These are phyloP conservation scores for Nymphalis c-album DNA, from an alignment of 2,888 invertebrate species.

Conservation along the genomic window DNA sequence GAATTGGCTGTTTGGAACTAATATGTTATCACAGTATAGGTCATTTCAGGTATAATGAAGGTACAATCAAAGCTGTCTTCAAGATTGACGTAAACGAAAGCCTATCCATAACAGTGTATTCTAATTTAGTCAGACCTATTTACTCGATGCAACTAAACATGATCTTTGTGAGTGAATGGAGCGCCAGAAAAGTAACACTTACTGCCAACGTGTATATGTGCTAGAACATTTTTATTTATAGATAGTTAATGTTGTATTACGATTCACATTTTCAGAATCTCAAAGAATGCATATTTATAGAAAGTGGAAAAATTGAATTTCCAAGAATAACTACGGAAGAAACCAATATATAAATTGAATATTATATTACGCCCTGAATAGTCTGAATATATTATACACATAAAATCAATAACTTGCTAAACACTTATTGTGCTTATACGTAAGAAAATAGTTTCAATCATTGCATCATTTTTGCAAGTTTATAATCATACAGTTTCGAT, in stretches of 20 bases:
- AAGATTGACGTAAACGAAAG: slow-evolving; percentile 15
- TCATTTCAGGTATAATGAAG: background rate
- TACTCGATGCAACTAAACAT: slow-evolving; percentile 36
- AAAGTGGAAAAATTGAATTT: background rate
- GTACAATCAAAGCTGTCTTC: background rate
- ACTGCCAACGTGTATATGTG: slow-evolving; percentile 37
- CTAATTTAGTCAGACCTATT: slow-evolving; percentile 22
- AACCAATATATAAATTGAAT: too few species aligned
- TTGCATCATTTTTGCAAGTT: too few species aligned
- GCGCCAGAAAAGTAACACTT: slow-evolving; percentile 43
- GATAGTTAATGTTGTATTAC: slow-evolving; percentile 21
- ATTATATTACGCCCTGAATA: too few species aligned
- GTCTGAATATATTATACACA: too few species aligned
- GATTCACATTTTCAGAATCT: slow-evolving; percentile 15
- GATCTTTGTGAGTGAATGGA: slow-evolving; percentile 43
- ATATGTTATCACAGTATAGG: too few species aligned
- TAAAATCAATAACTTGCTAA: too few species aligned
- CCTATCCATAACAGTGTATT: slow-evolving; percentile 14
- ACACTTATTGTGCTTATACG: too few species aligned
- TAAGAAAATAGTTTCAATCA: too few species aligned
- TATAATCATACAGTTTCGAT: too few species aligned
- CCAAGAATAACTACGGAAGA: background rate
- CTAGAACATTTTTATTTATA: slow-evolving; percentile 39
- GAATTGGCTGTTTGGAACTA: too few species aligned
- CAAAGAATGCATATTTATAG: slow-evolving; percentile 2